phyloP scores from a whole-genome alignment of 1,140 invertebrate species.

The Berghia stephanieae region DNA sequence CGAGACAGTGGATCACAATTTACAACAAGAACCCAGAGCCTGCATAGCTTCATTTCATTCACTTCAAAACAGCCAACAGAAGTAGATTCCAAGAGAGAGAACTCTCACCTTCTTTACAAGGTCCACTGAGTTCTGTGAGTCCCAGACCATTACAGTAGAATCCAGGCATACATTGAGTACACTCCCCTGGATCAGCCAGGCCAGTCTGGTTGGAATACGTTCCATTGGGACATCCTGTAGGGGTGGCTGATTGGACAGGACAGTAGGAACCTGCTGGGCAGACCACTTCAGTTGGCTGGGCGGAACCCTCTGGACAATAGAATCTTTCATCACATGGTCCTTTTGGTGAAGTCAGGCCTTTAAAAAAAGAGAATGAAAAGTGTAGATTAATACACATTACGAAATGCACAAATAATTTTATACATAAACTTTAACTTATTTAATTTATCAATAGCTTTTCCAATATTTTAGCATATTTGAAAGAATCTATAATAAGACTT shows the following conservation, averaged over 20 bases:
- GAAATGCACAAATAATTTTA: no score
- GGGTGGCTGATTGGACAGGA: slow-evolving; percentile 45
- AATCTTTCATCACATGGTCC: slow-evolving; percentile 51
- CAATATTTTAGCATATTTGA: no score
- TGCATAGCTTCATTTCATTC: no score
- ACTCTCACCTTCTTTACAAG: slow-evolving; percentile 54
- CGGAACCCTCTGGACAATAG: slow-evolving; percentile 57
- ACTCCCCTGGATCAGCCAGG: slow-evolving; percentile 41
- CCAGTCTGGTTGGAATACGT: slow-evolving; percentile 59
- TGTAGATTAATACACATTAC: no score
- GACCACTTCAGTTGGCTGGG: slow-evolving; percentile 42
- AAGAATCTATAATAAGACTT: no score
- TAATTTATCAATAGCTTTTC: not conserved
- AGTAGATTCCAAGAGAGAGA: not conserved
- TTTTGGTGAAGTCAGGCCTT: slow-evolving; percentile 51
- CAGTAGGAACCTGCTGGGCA: slow-evolving; percentile 60
- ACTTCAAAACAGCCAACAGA: not conserved
- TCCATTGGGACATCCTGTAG: slow-evolving; percentile 55
- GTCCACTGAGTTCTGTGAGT: slow-evolving; percentile 51
- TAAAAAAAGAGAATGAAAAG: slow-evolving; percentile 1
- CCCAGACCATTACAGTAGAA: slow-evolving; percentile 57
- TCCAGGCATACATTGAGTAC: slow-evolving; percentile 53
- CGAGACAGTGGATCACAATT: no score
- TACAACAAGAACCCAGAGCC: no score
- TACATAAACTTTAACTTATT: not conserved